A percentile compares a stretch with the other conserved stretches of the same genome.
Conservation (phyloP, 1,140 invertebrate genomes). For the Galendromus occidentalis region DNA sequence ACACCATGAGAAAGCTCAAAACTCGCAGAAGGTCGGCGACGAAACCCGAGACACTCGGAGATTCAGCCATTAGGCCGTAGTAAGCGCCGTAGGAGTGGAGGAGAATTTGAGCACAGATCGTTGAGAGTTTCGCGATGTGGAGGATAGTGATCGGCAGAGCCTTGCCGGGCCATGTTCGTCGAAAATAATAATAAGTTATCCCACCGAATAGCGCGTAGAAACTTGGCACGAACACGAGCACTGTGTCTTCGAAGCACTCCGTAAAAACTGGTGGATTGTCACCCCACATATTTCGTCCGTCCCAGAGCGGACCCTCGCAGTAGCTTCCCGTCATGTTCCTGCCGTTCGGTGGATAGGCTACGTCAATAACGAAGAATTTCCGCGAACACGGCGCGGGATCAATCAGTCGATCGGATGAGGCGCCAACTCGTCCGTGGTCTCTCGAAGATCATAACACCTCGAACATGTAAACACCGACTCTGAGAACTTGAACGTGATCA, state of each 20-base stretch:
- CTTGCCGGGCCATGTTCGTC: background rate
- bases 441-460: too few species aligned
- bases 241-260: slow-evolving; percentile 17
- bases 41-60: background rate
- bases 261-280: slow-evolving; percentile 13
- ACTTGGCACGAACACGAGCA: slow-evolving; percentile 33
- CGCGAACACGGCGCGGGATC: too few species aligned
- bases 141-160: background rate
- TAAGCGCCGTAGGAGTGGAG: background rate
- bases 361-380: too few species aligned
- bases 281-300: slow-evolving; percentile 15
- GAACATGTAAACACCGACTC: too few species aligned
- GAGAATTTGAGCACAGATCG: background rate
- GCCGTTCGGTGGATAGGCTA: too few species aligned
- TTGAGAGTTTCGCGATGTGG: background rate
- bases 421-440: too few species aligned
- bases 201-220: slow-evolving; percentile 33
- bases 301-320: slow-evolving; percentile 14
- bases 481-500: too few species aligned
- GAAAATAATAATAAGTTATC: background rate
- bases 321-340: background rate
- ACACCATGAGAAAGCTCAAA: background rate
- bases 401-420: too few species aligned
- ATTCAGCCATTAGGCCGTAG: background rate
- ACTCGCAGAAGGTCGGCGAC: background rate